Evolutionary conservation across 1,140 invertebrate species (phyloP).

Genomic region (Drosophila pallidifrons): DNA sequence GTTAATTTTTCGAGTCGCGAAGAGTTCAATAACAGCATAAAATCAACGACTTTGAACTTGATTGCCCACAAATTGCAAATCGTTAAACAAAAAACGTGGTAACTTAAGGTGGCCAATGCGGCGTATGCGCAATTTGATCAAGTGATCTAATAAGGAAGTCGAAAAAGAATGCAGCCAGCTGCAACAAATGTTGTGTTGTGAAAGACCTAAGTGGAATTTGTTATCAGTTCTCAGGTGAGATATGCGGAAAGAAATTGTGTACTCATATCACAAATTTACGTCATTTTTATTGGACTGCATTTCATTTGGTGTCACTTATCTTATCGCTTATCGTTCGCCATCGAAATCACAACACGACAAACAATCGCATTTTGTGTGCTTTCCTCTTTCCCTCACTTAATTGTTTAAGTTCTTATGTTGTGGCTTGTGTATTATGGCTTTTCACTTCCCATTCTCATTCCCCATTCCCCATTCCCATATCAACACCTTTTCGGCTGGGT

Average conservation of each 20-base stretch:
- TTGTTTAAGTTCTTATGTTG: conserved; percentile 22
- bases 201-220: conserved; percentile 40
- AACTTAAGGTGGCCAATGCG: background rate
- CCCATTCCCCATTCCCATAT: conserved; percentile 4
- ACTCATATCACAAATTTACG: conserved; percentile 49
- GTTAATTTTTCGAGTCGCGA: background rate
- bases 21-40: conserved; percentile 59
- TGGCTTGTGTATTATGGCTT: conserved; percentile 6
- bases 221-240: conserved; percentile 40
- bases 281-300: conserved; percentile 43
- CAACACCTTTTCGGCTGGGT: conserved; percentile 57
- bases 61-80: conserved; percentile 3
- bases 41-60: conserved; percentile 65
- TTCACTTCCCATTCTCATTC: conserved; percentile 16
- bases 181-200: conserved; percentile 56
- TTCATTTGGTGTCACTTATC: conserved; percentile 44
- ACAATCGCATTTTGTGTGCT: conserved; percentile 42
- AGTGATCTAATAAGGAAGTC: conserved; percentile 14
- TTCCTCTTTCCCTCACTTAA: conserved; percentile 18
- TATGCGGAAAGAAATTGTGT: conserved; percentile 55
- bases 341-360: conserved; percentile 47
- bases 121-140: background rate
- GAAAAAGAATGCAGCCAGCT: conserved; percentile 8
- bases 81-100: conserved; percentile 5
- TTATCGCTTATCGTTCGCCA: conserved; percentile 40